Evolutionary conservation across 2,797 vertebrate species (phyloP).

Genomic region (Gallinago stenura): DNA sequence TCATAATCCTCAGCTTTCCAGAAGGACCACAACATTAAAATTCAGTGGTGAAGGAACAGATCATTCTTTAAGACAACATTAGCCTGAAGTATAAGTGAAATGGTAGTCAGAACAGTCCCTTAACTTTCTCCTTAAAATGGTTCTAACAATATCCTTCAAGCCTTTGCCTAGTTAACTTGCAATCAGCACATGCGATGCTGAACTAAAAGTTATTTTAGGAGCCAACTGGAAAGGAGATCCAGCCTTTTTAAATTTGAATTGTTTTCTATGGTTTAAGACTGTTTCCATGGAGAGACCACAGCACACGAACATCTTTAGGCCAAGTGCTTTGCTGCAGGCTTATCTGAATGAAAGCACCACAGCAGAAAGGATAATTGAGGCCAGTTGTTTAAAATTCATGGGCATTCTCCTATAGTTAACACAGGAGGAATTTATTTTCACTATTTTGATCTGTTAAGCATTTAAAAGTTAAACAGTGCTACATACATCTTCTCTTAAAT

Average conservation of each 20-base stretch:
- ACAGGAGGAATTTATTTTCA: constrained; percentile 33
- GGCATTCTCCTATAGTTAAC: background rate
- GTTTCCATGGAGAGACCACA: constrained; percentile 73
- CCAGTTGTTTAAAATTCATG: constrained; percentile 60
- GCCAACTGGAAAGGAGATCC: constrained; percentile 55
- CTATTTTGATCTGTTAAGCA: constrained; percentile 48
- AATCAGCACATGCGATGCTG: constrained; percentile 11
- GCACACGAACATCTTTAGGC: constrained; percentile 65
- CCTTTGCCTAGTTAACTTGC: constrained; percentile 9
- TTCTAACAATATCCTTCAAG: background rate
- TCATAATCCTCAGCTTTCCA: background rate
- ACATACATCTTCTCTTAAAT: background rate
- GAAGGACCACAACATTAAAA: background rate
- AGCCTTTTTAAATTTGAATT: constrained; percentile 47
- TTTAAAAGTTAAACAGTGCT: constrained; percentile 12
- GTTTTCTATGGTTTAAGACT: constrained; percentile 61
- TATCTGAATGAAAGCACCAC: constrained; percentile 55
- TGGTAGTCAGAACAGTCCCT: background rate
- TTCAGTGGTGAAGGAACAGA: background rate
- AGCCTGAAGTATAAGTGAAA: background rate
- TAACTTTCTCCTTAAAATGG: background rate
- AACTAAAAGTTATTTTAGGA: constrained; percentile 61
- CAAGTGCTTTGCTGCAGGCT: constrained; percentile 62
- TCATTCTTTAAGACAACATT: background rate
- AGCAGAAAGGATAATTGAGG: constrained; percentile 45